Evolutionary conservation across 2,113 vertebrate genomes (phyloP).

Genomic region (Phoxinus phoxinus): DNA sequence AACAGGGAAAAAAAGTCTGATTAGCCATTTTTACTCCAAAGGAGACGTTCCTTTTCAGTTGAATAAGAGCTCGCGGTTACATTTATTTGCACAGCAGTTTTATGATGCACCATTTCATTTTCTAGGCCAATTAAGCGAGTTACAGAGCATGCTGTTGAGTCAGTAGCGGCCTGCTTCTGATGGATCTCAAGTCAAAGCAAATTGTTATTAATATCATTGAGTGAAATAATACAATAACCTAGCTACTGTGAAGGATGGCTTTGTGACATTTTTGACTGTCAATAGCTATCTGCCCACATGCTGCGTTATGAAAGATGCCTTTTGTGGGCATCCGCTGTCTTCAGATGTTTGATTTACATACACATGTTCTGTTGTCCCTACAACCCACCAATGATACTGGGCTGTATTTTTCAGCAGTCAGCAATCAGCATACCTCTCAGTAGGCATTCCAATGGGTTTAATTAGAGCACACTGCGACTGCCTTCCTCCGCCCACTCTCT

Average conservation of each 20-base stretch:
- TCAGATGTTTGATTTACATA: background rate
- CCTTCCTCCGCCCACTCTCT: background rate
- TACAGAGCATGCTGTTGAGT: background rate
- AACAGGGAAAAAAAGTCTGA: background rate
- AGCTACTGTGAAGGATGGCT: conserved; percentile 14
- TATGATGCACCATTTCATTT: conserved; percentile 9
- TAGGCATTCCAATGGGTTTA: background rate
- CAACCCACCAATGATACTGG: background rate
- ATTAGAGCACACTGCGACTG: background rate
- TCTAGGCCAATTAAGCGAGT: background rate
- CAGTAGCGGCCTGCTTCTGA: background rate
- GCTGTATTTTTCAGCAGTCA: conserved; percentile 2
- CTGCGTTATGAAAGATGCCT: conserved; percentile 9
- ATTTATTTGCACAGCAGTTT: conserved; percentile 16
- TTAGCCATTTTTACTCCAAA: background rate
- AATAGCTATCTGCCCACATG: conserved; percentile 8
- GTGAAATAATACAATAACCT: background rate
- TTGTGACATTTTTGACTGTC: conserved; percentile 9
- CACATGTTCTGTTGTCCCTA: background rate
- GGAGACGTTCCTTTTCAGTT: background rate
- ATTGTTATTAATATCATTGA: conserved; percentile 3
- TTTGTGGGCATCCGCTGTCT: background rate
- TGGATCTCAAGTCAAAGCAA: conserved; percentile 3
- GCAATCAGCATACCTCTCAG: background rate
- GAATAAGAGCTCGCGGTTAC: background rate